phyloP scores from a whole-genome alignment of 2,888 invertebrate genomes.

The Stegana nigrithorax region DNA sequence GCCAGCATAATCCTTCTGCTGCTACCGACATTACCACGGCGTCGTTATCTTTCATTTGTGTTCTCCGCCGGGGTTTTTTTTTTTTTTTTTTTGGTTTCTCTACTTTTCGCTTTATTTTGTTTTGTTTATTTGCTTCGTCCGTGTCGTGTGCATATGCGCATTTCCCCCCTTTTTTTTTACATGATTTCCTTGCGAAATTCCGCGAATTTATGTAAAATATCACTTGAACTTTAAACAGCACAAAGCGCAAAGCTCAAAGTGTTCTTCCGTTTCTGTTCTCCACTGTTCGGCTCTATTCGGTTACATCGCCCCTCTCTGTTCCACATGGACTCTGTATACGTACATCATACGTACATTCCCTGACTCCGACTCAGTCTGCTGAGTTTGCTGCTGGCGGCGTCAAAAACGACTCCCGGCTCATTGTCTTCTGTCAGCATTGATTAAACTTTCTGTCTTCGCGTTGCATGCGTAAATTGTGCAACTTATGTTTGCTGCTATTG shows the following conservation, averaged over 20 bases:
- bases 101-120: no score
- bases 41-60: background rate
- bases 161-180: background rate
- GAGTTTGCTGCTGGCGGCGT: background rate
- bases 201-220: conserved; percentile 36
- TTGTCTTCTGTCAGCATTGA: conserved; percentile 54
- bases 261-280: conserved; percentile 1
- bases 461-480: conserved; percentile 47
- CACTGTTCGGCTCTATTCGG: no score
- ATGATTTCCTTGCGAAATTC: conserved; percentile 8
- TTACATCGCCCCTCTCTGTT: no score
- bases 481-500: background rate
- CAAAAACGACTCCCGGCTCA: conserved; percentile 14
- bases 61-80: background rate
- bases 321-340: background rate
- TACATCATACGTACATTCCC: background rate
- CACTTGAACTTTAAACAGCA: conserved; percentile 33
- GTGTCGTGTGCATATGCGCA: no score
- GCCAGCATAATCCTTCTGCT: background rate
- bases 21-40: background rate
- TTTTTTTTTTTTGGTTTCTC: background rate
- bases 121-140: conserved; percentile 1
- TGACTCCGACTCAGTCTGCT: background rate
- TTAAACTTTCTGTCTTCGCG: conserved; percentile 50
- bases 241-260: background rate